These are phyloP conservation scores for Serrognathus titanus DNA, from an alignment of 2,888 invertebrate species.

Conservation along the genomic window DNA sequence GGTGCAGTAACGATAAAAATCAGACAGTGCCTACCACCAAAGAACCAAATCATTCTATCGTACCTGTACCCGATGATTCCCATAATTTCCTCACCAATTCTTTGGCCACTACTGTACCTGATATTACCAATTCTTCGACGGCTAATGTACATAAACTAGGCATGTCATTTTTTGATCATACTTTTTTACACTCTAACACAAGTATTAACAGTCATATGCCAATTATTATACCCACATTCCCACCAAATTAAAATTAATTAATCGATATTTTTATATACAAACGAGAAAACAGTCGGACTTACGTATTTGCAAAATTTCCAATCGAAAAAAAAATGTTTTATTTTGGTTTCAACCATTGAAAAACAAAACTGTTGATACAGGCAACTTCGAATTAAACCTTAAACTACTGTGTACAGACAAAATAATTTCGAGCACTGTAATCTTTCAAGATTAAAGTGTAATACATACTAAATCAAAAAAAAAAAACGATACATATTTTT, in stretches of 20 bases:
- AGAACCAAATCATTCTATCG: slow-evolving; percentile 37
- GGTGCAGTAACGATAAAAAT: slow-evolving; percentile 30
- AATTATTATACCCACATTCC: slow-evolving; percentile 49
- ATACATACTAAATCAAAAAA: too few relatives aligned
- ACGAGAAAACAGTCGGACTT: background rate
- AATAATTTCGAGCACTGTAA: too few relatives aligned
- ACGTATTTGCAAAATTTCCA: background rate
- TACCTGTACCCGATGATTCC: slow-evolving; percentile 39
- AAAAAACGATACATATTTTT: background rate
- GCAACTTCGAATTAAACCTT: too few relatives aligned
- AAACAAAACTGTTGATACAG: background rate
- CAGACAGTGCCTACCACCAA: slow-evolving; percentile 38
- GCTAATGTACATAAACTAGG: slow-evolving; percentile 46
- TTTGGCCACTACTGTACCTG: slow-evolving; percentile 41
- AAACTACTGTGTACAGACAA: too few relatives aligned
- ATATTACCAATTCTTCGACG: slow-evolving; percentile 35
- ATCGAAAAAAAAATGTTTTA: background rate
- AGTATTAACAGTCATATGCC: slow-evolving; percentile 47
- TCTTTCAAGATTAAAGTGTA: too few relatives aligned
- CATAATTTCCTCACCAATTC: slow-evolving; percentile 38
- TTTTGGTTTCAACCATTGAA: background rate
- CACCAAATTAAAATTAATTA: slow-evolving; percentile 38
- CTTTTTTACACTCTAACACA: slow-evolving; percentile 44
- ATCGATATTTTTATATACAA: background rate
- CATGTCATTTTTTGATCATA: slow-evolving; percentile 48